Conservation (phyloP, 2,797 vertebrate species). For the Mormyrops attenuatus region DNA sequence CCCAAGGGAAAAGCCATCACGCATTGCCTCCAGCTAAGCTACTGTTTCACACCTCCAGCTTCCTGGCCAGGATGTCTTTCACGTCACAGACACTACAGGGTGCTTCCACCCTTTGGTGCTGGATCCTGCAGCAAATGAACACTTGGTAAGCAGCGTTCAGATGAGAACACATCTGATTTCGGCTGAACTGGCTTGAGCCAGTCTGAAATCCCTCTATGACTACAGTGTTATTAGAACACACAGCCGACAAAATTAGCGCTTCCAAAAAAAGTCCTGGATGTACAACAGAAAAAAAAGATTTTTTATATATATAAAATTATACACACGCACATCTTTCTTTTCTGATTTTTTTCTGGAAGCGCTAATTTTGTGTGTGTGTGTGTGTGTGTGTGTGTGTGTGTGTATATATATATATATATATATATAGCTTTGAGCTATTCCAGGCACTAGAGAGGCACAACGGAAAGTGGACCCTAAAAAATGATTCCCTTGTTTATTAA, state of each 20-base stretch:
- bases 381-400: too few relatives aligned
- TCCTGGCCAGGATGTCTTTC: conserved; percentile 21
- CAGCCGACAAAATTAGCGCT: not conserved
- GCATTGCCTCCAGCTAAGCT: conserved; percentile 33
- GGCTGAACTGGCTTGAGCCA: not conserved
- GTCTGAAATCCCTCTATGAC: conserved; percentile 7
- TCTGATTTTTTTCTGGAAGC: too few relatives aligned
- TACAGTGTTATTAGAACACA: conserved; percentile 7
- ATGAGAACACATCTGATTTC: not conserved
- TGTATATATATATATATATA: not conserved
- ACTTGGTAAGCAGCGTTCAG: not conserved
- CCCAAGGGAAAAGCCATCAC: conserved; percentile 33
- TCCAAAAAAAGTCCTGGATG: not conserved
- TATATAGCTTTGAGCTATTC: not conserved
- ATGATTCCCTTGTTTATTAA: conserved; percentile 3
- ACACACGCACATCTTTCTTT: too few relatives aligned
- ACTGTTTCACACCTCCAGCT: conserved; percentile 9
- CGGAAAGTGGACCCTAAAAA: not conserved
- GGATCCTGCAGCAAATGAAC: conserved; percentile 1
- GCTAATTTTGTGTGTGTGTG: too few relatives aligned
- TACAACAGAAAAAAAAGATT: not conserved
- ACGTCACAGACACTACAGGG: not conserved
- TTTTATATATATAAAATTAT: too few relatives aligned
- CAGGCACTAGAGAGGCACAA: not conserved
- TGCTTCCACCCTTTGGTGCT: not conserved